Conservation (phyloP, 1,140 invertebrate genomes). For the Cylas formicarius region DNA sequence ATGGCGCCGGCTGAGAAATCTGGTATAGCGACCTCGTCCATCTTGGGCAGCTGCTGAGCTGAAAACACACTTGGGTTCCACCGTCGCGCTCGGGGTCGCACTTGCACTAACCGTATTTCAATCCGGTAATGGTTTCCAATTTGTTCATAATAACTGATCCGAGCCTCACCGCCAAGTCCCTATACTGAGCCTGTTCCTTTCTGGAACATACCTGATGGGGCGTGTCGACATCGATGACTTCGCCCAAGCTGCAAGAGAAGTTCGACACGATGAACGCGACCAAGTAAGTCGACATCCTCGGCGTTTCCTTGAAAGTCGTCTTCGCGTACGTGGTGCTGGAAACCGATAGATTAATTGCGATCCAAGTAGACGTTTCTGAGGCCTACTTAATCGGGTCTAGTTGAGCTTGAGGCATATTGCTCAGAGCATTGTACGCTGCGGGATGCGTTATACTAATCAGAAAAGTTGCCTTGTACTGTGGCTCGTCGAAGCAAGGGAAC, state of each 20-base stretch:
- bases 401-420: not conserved
- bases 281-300: slow-evolving; percentile 65
- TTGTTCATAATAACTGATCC: slow-evolving; percentile 6
- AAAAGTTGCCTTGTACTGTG: slow-evolving; percentile 18
- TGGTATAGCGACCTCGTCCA: slow-evolving; percentile 64
- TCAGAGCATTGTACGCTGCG: not conserved
- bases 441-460: slow-evolving; percentile 14
- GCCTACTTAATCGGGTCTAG: not conserved
- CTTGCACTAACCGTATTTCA: not conserved
- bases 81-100: too few relatives aligned
- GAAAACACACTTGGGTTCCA: not conserved
- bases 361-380: not conserved
- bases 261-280: slow-evolving; percentile 56
- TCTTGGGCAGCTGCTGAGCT: slow-evolving; percentile 12
- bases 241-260: slow-evolving; percentile 17
- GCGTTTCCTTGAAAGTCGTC: slow-evolving; percentile 15
- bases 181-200: slow-evolving; percentile 5
- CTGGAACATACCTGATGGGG: slow-evolving; percentile 18
- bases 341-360: slow-evolving; percentile 1
- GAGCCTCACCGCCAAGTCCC: slow-evolving; percentile 12
- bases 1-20: slow-evolving; percentile 93
- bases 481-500: slow-evolving; percentile 21
- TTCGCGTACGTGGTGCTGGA: slow-evolving; percentile 4
- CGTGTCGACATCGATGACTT: slow-evolving; percentile 7
- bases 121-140: slow-evolving; percentile 12